Conservation (phyloP, 2,113 vertebrate genomes). For the Oenanthe melanoleuca region DNA sequence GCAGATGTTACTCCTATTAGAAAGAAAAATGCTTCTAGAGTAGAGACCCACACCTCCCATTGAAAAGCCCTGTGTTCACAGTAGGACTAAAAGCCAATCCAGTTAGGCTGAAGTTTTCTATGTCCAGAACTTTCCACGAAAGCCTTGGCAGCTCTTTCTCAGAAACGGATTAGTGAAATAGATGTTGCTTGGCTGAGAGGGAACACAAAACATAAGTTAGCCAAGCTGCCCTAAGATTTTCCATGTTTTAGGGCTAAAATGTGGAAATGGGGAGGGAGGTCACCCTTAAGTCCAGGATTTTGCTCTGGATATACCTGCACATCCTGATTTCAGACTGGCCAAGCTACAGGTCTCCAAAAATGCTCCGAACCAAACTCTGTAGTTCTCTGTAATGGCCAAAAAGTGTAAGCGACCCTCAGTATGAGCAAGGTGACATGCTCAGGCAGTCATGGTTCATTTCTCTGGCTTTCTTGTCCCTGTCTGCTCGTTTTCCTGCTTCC, state of each 20-base stretch:
- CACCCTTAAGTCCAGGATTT: not conserved
- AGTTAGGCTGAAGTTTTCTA: not conserved
- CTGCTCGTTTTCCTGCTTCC: constrained; percentile 16
- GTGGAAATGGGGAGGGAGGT: not conserved
- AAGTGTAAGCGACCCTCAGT: rapidly evolving
- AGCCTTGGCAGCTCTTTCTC: not conserved
- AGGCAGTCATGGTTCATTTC: constrained; percentile 2
- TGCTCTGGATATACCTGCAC: not conserved
- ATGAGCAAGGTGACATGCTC: not conserved
- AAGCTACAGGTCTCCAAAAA: not conserved
- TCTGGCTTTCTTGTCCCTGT: constrained; percentile 31
- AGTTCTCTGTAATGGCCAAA: not conserved
- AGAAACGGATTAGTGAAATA: not conserved
- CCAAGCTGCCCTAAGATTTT: not conserved
- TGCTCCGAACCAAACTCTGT: not conserved
- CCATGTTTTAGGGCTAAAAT: not conserved
- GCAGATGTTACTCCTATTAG: not conserved
- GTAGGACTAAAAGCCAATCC: not conserved
- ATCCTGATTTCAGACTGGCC: not conserved
- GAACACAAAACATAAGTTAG: not conserved
- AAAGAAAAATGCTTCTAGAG: not conserved
- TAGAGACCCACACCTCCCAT: not conserved
- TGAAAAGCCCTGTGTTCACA: not conserved
- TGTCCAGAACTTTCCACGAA: not conserved
- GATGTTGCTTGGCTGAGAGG: not conserved